A percentile compares a stretch with the other conserved stretches of the same genome.
Evolutionary conservation across 2,113 vertebrate genomes (phyloP).

Genomic region (Oenanthe oenanthe): DNA sequence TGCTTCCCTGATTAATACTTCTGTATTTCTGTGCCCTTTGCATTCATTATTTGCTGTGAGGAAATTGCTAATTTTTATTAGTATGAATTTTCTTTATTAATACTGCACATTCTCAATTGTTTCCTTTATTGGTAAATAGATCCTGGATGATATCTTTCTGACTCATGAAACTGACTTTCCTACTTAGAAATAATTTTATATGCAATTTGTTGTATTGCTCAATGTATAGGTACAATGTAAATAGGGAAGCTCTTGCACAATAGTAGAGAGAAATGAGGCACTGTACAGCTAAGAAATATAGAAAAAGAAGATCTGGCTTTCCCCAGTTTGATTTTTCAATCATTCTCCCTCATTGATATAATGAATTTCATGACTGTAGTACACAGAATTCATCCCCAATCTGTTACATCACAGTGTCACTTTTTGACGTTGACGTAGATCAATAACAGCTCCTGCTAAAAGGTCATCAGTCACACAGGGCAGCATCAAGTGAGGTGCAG

Average conservation of each 20-base stretch:
- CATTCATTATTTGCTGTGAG: background rate
- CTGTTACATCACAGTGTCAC: background rate
- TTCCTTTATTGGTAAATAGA: slow-evolving; percentile 20
- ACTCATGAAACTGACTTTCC: background rate
- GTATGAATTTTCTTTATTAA: slow-evolving; percentile 26
- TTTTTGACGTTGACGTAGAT: background rate
- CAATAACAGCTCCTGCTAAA: background rate
- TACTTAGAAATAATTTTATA: background rate
- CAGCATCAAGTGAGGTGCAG: background rate
- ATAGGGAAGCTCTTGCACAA: background rate
- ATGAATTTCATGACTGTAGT: background rate
- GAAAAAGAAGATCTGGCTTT: background rate
- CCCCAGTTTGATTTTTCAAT: background rate
- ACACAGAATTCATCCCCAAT: background rate
- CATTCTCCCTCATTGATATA: background rate
- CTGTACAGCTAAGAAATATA: background rate
- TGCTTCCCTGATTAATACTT: slow-evolving; percentile 35
- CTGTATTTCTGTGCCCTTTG: slow-evolving; percentile 3
- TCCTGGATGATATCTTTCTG: background rate
- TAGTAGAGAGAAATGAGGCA: background rate
- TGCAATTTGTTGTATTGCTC: background rate
- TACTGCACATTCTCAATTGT: background rate
- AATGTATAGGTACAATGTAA: background rate
- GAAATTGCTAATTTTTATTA: slow-evolving; percentile 39
- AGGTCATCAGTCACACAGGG: background rate